Base-by-base conservation (phyloP, 2,113 vertebrate genomes). In the Chiloscyllium plagiosum region DNA sequence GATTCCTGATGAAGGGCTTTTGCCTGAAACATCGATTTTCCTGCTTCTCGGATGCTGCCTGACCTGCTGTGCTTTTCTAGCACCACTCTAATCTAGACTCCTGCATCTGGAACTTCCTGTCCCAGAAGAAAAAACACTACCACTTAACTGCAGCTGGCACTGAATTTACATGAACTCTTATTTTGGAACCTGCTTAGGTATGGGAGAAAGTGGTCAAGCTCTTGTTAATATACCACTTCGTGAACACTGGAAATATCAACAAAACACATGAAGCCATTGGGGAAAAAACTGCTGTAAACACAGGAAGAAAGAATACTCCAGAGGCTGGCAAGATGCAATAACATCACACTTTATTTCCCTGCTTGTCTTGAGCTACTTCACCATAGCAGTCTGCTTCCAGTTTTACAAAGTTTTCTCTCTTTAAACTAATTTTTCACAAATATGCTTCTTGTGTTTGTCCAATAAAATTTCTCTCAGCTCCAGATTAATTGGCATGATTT, bases 221-320 rank as follows among this genome's bases (percentile, higher is more conserved):
- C 26, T 90, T 52, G 52, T 61, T 90, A 68, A 61, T 93, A n/a
- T 37, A 20, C n/a, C 4, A 19, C 61, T 37, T n/a, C 33, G 7
- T 22, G 89, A 33, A 66, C 66, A 37, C 89, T 37, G 61, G 37
- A 37, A 61, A 66, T 92, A n/a, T 37, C 61, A 93, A 33, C 15
- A 19, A 93, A 93, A 42, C 61, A 42, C 61, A 92, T 92, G 17
- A 92, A 66, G 22, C 17, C 15, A 33, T 12, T 93, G 22, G 22
- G 33, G 65, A 93, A 92, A 68, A 68, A 93, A 15, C 61, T 68
- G 61, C 89, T 66, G 89, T 68, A 93, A 93, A 93, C 89, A 66
- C 19, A 93, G 89, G 89, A 93, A 93, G 89, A 93, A 17, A 4
- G 19, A n/a, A 66, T 37, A 66, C 33, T 66, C 89, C 61, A 37